Evolutionary conservation across 2,113 vertebrate genomes (phyloP), one percentile per base, ranked within the genome.

Genomic region (Himantopus leucocephalus): DNA sequence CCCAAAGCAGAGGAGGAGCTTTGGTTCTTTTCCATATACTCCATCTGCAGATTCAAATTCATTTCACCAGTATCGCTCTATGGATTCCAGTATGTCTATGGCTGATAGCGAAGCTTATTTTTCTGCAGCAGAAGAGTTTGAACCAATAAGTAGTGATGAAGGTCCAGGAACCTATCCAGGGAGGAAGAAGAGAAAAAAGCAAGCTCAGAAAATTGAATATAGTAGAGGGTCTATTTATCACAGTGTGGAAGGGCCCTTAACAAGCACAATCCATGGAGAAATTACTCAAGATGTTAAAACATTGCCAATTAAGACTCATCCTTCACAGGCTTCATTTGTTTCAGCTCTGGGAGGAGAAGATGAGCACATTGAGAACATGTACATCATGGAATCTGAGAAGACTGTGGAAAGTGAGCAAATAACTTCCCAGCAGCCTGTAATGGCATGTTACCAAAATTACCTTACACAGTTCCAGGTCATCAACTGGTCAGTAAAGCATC

Each of bases 21-120:
- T 99, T 43, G 99, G 99, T 50, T 99, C 99, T 11, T 99, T 99
- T 76, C 99, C 99, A 0, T 99, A 99, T 91, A 99, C 99, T 3
- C 99, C 99, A 0, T 99, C 99, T 35, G 99, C 99, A 1, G 99
- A 99, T 95, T 99, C 99, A 6, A 99, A 98, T 96, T 99, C 99
- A 1, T 99, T 99, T 97, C 99, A 99, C 95, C 99, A 99, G 64
- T 99, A 99, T 96, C 99, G 99, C 77, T 99, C 99, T 0, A 99
- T 99, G 70, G 99, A 99, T 94, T 99, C 99, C 78, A 99, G 99
- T 80, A 99, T 99, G 99, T 99, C 99, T 1, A 98, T 99, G 97
- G 99, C 99, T 6, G 99, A 99, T 71, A 99, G 99, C 3, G 99
- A 99, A 98, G 99, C 99, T 81, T 99, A 99, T 96, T 99, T 99